Evolutionary conservation across 2,113 vertebrate species (phyloP), one percentile per base, ranked within the genome.

Genomic region (Bucco capensis): DNA sequence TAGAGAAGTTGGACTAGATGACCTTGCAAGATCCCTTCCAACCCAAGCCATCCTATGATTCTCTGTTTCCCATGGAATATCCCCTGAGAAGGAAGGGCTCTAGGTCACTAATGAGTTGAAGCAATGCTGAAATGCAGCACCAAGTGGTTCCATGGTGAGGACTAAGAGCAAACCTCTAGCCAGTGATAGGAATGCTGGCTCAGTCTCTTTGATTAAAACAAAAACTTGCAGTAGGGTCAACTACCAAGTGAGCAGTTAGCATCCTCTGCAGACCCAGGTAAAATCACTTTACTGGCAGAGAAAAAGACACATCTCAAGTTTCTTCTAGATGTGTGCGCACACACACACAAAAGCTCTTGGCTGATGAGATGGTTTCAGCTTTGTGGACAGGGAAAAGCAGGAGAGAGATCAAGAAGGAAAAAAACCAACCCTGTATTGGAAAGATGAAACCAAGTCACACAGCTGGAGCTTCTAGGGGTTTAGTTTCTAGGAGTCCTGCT

Each of bases 391-490:
- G 19, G 66, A 50, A 51, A 42, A 0, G 8, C 30, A 53, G 56
- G 54, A 46, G 47, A 61, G 61, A 37, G 33, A 54, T 42, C 38
- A 60, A 42, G 47, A 60, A 47, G 12, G 5, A 31, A 61, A 58
- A 49, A 16, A 10, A 5, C 0, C 8, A 19, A 23, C 25, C 50
- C 14, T 9, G 3, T 47, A 35, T 67, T 1, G 1, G 47, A 19
- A 33, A n/a, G 67, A 38, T 19, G 33, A 53, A 77, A 66, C 37
- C 14, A 65, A 54, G 38, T 28, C 46, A 57, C 1, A 1, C 24
- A 46, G 31, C 12, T n/a, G n/a, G n/a, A n/a, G n/a, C n/a, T n/a
- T n/a, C n/a, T n/a, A 14, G 61, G 54, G 62, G 30, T 14, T 25
- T 16, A 21, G 28, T 54, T 44, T 12, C 40, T 21, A 10, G 28